These are phyloP conservation scores for Cnemophilus loriae DNA, from an alignment of 2,113 vertebrate species.

Conservation along the genomic window DNA sequence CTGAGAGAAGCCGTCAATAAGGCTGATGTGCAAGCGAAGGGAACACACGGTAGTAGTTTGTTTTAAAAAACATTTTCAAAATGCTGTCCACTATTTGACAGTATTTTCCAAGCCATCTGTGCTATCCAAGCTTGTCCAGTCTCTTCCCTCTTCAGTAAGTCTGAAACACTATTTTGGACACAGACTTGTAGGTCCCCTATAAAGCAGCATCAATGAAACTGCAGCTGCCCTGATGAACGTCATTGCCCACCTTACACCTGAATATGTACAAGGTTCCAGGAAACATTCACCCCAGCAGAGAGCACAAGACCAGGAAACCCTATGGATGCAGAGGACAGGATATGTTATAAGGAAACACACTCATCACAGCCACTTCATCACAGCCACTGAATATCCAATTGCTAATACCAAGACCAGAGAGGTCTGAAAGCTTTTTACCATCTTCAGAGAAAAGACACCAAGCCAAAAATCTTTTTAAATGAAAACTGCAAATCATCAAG, in stretches of 20 bases:
- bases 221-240: background rate
- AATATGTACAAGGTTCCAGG: background rate
- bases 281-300: background rate
- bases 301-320: background rate
- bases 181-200: background rate
- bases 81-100: background rate
- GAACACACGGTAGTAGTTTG: background rate
- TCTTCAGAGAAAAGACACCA: background rate
- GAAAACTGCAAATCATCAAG: background rate
- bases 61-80: background rate
- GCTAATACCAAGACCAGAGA: background rate
- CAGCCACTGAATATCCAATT: background rate
- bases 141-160: background rate
- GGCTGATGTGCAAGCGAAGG: background rate
- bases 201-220: background rate
- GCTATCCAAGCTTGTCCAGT: background rate
- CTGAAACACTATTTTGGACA: background rate
- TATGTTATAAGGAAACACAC: background rate
- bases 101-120: background rate
- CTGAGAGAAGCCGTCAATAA: background rate
- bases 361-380: background rate
- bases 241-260: background rate
- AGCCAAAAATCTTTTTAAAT: background rate
- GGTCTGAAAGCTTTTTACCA: background rate
- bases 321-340: background rate